Conservation (phyloP, 2,113 vertebrate genomes). For the Trichomycterus rosablanca region DNA sequence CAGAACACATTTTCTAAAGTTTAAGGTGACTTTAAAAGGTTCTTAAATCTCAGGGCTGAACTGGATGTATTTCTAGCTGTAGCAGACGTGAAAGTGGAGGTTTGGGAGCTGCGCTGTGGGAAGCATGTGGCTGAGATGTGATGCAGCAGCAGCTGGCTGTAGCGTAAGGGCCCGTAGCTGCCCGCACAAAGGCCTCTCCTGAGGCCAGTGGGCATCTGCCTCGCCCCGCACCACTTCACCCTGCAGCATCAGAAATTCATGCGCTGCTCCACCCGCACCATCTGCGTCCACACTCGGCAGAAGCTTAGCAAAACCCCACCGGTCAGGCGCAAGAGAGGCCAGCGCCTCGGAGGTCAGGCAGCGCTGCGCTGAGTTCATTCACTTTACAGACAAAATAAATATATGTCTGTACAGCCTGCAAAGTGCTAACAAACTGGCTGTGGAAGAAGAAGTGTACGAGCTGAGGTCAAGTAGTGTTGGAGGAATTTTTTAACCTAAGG, state of each 20-base stretch:
- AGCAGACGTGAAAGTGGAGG: conserved; percentile 6
- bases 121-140: conserved; percentile 26
- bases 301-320: conserved; percentile 52
- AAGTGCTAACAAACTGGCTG: conserved; percentile 17
- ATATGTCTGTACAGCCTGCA: conserved; percentile 23
- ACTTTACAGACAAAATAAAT: conserved; percentile 1
- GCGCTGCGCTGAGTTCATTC: conserved; percentile 7
- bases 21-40: not conserved
- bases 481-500: too few species aligned
- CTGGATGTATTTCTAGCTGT: not conserved
- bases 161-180: conserved; percentile 80
- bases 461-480: not conserved
- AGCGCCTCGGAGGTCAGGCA: conserved; percentile 8
- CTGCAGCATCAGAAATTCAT: conserved; percentile 88
- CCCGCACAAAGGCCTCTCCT: conserved; percentile 77
- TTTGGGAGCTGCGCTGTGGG: conserved; percentile 8
- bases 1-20: not conserved
- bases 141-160: conserved; percentile 81
- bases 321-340: conserved; percentile 32
- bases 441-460: not conserved
- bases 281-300: conserved; percentile 81
- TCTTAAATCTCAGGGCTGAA: too few species aligned
- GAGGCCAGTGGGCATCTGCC: conserved; percentile 84
- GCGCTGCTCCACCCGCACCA: conserved; percentile 83
- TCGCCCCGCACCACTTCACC: conserved; percentile 85